These are phyloP conservation scores for Machaerirhynchus nigripectus DNA, from an alignment of 2,113 vertebrate genomes.

Conservation along the genomic window DNA sequence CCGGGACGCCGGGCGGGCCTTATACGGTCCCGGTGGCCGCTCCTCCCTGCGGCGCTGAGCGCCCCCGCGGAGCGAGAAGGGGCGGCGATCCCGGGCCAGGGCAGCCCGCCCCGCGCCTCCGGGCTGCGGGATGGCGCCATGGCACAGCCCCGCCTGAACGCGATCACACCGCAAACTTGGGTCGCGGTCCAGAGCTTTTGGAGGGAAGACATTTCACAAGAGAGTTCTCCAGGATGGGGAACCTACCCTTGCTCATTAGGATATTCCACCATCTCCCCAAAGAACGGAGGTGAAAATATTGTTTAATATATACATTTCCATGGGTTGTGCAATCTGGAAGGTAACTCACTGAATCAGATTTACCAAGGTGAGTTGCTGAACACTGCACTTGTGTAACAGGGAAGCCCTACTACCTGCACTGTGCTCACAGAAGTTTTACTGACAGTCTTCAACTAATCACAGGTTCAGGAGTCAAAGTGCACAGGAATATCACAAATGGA, in stretches of 20 bases:
- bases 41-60: conserved; percentile 18
- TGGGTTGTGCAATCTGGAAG: not conserved
- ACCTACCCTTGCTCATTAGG: not conserved
- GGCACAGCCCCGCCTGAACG: not conserved
- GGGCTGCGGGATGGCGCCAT: not conserved
- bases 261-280: not conserved
- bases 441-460: accelerated
- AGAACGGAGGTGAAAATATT: not conserved
- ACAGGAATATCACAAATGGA: not conserved
- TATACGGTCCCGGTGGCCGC: not conserved
- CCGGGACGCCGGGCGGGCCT: not conserved
- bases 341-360: not conserved
- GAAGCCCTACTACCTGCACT: not conserved
- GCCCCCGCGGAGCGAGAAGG: not conserved
- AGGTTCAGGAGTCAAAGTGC: not conserved
- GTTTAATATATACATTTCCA: not conserved
- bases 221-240: not conserved
- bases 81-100: not conserved
- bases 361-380: not conserved
- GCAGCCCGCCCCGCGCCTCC: not conserved
- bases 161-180: not conserved
- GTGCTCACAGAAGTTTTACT: not conserved
- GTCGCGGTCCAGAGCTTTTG: not conserved
- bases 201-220: not conserved
- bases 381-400: not conserved